A percentile compares a stretch with the other conserved stretches of the same genome.
Conservation (phyloP, 1,140 invertebrate species). For the Leucophenga varia region DNA sequence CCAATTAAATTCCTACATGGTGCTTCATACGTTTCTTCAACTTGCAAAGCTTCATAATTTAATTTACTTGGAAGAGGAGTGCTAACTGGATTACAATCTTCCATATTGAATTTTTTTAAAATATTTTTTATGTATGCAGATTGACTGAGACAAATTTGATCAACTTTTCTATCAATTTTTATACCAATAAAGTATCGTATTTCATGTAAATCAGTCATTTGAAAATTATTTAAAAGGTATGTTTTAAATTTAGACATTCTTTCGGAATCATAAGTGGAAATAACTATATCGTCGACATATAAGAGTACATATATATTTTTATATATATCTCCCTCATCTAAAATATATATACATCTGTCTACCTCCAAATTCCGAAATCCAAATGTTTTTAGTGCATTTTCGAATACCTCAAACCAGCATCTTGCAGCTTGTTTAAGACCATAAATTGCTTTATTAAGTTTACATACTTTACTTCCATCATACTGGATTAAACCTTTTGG, state of each 20-base stretch:
- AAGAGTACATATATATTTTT: constrained; percentile 30
- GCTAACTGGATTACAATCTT: constrained; percentile 24
- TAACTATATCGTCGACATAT: constrained; percentile 33
- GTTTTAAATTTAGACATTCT: constrained; percentile 29
- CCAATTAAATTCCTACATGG: constrained; percentile 29
- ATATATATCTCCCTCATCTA: constrained; percentile 18
- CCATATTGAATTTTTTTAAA: too few relatives aligned
- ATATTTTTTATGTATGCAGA: constrained; percentile 17
- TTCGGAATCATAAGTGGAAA: constrained; percentile 19
- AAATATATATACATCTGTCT: constrained; percentile 28
- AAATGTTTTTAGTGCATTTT: constrained; percentile 9
- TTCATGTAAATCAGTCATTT: constrained; percentile 13
- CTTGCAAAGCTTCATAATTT: constrained; percentile 25
- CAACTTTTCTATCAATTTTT: constrained; percentile 15
- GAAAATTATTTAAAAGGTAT: too few relatives aligned
- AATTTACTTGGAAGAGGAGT: constrained; percentile 28
- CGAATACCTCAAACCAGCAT: constrained; percentile 13
- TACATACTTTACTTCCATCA: too few relatives aligned
- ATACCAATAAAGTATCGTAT: constrained; percentile 21
- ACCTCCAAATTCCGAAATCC: constrained; percentile 13
- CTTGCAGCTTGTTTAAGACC: constrained; percentile 9
- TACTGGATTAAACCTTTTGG: too few relatives aligned
- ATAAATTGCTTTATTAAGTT: constrained; percentile 13
- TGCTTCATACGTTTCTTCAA: constrained; percentile 22
- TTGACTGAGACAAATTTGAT: constrained; percentile 21